A percentile compares a stretch with the other conserved stretches of the same genome.
Conservation (phyloP, 2,113 vertebrate genomes). For the Glaucomys volans region DNA sequence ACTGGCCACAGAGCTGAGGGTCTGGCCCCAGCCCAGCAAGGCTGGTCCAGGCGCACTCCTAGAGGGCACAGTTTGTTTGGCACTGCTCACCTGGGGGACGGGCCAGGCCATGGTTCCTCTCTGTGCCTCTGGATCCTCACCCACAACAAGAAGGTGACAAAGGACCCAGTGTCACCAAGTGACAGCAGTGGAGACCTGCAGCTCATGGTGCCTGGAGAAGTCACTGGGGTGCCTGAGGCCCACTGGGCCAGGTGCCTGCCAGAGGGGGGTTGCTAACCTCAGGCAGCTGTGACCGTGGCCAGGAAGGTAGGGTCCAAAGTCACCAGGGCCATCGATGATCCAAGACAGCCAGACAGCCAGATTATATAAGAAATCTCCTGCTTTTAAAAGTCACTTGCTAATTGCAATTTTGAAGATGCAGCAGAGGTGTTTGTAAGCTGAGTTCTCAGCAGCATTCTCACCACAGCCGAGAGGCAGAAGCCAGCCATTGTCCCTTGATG, state of each 20-base stretch:
- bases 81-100: not conserved
- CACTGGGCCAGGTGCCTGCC: not conserved
- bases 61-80: fast-evolving
- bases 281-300: not conserved
- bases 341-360: not conserved
- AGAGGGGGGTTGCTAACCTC: not conserved
- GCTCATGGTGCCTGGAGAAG: fast-evolving
- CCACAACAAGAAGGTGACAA: fast-evolving
- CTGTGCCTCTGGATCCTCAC: not conserved
- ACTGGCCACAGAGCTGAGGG: fast-evolving
- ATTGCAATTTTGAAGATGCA: not conserved
- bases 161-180: not conserved
- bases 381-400: not conserved
- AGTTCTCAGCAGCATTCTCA: not conserved
- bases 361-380: not conserved
- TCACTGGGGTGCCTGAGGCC: not conserved
- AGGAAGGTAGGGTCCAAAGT: not conserved
- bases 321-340: not conserved
- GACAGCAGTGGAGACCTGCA: not conserved
- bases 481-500: too few relatives aligned
- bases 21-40: not conserved
- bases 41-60: not conserved
- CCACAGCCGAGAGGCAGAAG: fast-evolving
- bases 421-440: not conserved
- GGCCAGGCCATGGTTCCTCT: fast-evolving